Percentiles rank a stretch among this genome's conserved stretches.
phyloP scores from a whole-genome alignment of 2,888 invertebrate species.

The Epinotia demarniana region DNA sequence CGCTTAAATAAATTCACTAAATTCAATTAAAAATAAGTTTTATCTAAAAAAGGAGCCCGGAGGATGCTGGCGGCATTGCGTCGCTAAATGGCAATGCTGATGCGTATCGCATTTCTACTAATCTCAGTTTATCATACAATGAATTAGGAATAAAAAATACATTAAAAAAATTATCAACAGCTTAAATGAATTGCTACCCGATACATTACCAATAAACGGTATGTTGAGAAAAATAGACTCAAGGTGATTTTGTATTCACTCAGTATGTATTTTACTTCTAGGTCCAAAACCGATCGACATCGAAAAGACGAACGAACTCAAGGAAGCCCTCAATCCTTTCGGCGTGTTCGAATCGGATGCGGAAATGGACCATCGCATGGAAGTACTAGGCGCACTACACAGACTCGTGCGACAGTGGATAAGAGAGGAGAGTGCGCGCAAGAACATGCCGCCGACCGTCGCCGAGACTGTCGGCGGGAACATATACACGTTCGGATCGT shows the following conservation, averaged over 20 bases:
- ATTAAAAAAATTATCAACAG: no score
- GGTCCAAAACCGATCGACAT: slow-evolving; percentile 92
- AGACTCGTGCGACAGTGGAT: slow-evolving; percentile 97
- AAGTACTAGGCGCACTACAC: slow-evolving; percentile 93
- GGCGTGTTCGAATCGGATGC: slow-evolving; percentile 96
- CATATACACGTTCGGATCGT: slow-evolving; percentile 99
- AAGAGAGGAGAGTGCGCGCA: slow-evolving; percentile 92
- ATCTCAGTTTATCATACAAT: no score
- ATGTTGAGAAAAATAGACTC: no score
- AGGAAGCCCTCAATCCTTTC: slow-evolving; percentile 91
- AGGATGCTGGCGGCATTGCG: no score
- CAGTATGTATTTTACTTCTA: slow-evolving; percentile 53
- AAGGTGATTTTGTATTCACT: background rate
- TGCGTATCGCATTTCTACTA: no score
- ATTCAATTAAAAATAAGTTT: no score
- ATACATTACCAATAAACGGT: no score
- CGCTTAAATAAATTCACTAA: no score
- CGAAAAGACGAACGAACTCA: slow-evolving; percentile 90
- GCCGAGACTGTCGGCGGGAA: slow-evolving; percentile 98
- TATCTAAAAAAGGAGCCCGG: no score
- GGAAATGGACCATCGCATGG: slow-evolving; percentile 95
- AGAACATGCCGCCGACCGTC: slow-evolving; percentile 96
- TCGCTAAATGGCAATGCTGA: no score
- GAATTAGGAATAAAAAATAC: no score
- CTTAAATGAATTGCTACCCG: no score